Evolutionary conservation across 1,140 invertebrate genomes (phyloP).

Genomic region (Pseudomyrmex gracilis): DNA sequence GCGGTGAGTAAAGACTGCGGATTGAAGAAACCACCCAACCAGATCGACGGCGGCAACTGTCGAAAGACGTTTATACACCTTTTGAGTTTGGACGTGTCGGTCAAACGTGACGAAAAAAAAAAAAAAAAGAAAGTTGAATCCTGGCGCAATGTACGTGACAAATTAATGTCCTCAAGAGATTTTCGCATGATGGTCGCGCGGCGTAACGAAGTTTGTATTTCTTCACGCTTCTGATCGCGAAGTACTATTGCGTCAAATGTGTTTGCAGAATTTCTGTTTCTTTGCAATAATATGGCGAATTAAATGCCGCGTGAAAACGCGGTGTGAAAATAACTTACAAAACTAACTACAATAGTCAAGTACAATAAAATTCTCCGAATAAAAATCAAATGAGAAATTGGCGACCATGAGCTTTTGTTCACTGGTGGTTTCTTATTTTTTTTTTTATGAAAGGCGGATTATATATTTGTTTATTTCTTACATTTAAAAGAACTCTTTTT

Average conservation of each 20-base stretch:
- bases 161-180: not conserved
- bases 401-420: too few species aligned
- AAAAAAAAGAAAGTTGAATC: conserved; percentile 1
- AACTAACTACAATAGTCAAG: too few species aligned
- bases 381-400: too few species aligned
- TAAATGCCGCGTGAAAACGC: too few species aligned
- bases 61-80: conserved; percentile 44
- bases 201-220: conserved; percentile 13
- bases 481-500: too few species aligned
- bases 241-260: not conserved
- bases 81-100: conserved; percentile 4
- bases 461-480: too few species aligned
- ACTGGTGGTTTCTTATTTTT: too few species aligned
- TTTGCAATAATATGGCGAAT: not conserved
- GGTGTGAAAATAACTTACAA: too few species aligned
- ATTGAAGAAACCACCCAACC: conserved; percentile 98
- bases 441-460: too few species aligned
- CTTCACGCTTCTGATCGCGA: conserved; percentile 6
- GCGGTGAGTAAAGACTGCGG: conserved; percentile 98
- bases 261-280: conserved; percentile 4
- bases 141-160: not conserved
- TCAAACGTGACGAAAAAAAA: not conserved
- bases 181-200: not conserved
- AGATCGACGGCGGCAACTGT: conserved; percentile 93
- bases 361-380: too few species aligned